Evolutionary conservation across 2,888 invertebrate genomes (phyloP), one percentile per base, ranked within the genome.

Genomic region (Nephrocerus scutellatus): DNA sequence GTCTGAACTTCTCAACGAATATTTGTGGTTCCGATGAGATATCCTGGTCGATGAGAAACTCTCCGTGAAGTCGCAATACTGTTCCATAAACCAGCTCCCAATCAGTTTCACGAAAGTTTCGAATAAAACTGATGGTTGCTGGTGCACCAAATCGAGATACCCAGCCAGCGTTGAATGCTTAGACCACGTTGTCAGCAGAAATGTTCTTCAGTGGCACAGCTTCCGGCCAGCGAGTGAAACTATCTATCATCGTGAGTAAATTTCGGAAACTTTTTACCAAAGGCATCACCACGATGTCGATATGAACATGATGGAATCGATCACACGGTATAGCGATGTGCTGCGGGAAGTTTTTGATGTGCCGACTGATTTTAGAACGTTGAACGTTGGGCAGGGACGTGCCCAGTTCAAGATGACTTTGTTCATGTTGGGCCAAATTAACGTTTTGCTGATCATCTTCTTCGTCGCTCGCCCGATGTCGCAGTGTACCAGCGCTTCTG

Each of bases 41-140:
- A 25, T 48, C 36, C 18, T 45, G 45, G 20, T 41, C 37, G 7
- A 25, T 39, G 25, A 46, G 42, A 21, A 40, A 46, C 25, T 42
- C 43, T 2, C 46, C 44, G 2, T 57, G 61, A 5, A 62, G 31
- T 2, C 53, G 49, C 4, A 63, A 42, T 3, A 47, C 30, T 23
- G 48, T 46, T 1, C 62, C 59, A 33, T 57, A 61, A 0, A 61
- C 48, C 39, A 65, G 40, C 22, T 31, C 13, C 34, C 39, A 9
- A 37, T 30, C 23, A 22, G 8, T 10, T 10, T 22, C n/a, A 10
- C n/a, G 23, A 22, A 10, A 8, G 8, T 10, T 22, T 22, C 8
- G 23, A 22, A 22, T 9, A 22, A 16, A 14, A 18, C 18, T 40
- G 21, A 40, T 40, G n/a, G 34, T 34, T 30, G 10, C 12, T 5